A percentile compares a stretch with the other conserved stretches of the same genome.
Evolutionary conservation across 1,140 invertebrate genomes (phyloP).

Genomic region (Ridgeia piscesae): DNA sequence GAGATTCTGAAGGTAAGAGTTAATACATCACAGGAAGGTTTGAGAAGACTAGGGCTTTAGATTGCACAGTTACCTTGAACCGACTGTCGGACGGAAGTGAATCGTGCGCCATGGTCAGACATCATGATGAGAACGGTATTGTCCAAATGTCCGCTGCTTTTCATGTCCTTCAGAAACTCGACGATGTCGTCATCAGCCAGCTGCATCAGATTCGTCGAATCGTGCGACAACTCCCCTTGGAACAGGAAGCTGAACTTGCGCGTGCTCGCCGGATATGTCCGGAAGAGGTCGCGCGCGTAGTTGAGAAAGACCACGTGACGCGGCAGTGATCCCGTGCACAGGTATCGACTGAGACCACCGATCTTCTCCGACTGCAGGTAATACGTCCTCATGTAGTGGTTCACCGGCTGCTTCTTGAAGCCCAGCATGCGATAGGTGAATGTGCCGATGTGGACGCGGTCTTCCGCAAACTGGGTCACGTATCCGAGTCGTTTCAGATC

Average conservation of each 20-base stretch:
- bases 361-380: constrained; percentile 57
- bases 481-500: constrained; percentile 64
- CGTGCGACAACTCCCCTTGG: constrained; percentile 35
- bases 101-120: constrained; percentile 49
- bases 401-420: constrained; percentile 79
- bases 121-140: constrained; percentile 43
- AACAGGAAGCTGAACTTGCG: constrained; percentile 29
- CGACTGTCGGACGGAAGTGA: constrained; percentile 60
- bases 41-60: too few relatives aligned
- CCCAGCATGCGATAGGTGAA: constrained; percentile 86
- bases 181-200: constrained; percentile 35
- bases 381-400: constrained; percentile 87
- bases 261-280: constrained; percentile 5
- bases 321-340: constrained; percentile 76
- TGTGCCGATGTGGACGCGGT: constrained; percentile 79
- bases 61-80: constrained; percentile 63
- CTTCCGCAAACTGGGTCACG: constrained; percentile 74
- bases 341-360: constrained; percentile 39
- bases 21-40: too few relatives aligned
- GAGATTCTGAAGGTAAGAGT: too few relatives aligned
- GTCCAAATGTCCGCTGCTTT: constrained; percentile 32
- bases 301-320: constrained; percentile 73
- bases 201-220: constrained; percentile 57
- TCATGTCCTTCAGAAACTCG: constrained; percentile 33
- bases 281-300: constrained; percentile 65